Evolutionary conservation across 2,113 vertebrate genomes (phyloP).

Genomic region (Centrocercus urophasianus): DNA sequence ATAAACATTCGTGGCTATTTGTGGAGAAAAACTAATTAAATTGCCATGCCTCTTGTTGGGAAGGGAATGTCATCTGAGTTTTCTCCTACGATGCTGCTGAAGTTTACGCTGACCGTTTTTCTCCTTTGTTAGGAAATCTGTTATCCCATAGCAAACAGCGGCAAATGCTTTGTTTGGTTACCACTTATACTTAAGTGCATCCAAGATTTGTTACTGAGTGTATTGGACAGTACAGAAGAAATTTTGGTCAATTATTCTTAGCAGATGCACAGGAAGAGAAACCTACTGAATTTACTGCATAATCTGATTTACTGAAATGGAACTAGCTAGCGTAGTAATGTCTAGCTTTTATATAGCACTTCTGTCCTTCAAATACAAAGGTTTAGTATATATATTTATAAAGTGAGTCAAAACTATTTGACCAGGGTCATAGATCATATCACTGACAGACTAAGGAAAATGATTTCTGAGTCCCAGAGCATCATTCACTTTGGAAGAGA

Average conservation of each 20-base stretch:
- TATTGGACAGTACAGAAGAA: background rate
- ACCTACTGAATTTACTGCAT: background rate
- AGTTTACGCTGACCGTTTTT: background rate
- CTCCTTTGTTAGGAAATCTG: background rate
- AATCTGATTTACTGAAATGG: background rate
- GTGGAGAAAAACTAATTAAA: constrained; percentile 4
- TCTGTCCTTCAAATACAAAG: background rate
- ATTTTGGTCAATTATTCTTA: background rate
- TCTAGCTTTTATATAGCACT: background rate
- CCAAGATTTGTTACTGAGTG: background rate
- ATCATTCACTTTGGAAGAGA: background rate
- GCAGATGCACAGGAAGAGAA: background rate
- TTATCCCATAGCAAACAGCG: background rate
- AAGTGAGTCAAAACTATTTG: background rate
- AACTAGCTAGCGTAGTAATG: background rate
- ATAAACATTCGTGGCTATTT: background rate
- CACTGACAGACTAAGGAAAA: background rate
- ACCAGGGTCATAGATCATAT: background rate
- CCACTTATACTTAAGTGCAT: background rate
- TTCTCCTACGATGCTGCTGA: background rate
- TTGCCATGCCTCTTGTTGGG: background rate
- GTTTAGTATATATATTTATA: background rate
- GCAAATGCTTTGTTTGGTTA: background rate
- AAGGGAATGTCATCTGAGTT: background rate
- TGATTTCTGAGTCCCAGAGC: background rate